Evolutionary conservation across 2,797 vertebrate genomes (phyloP).

Genomic region (Danio kyathit): DNA sequence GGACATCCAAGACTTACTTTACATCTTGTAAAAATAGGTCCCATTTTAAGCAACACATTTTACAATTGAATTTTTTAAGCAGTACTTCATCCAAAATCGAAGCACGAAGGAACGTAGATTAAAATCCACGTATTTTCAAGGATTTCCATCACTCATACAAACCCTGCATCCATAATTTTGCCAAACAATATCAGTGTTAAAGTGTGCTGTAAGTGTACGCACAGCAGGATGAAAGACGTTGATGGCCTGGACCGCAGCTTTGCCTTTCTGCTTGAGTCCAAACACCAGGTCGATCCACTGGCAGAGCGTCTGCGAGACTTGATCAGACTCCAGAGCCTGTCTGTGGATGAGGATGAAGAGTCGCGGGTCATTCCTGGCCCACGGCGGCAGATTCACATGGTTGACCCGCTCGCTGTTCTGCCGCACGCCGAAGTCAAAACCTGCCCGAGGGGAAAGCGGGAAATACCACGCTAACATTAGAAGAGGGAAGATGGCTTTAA

Average conservation of each 20-base stretch:
- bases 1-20: no score
- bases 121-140: no score
- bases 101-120: no score
- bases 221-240: conserved; percentile 99
- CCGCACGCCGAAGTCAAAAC: conserved; percentile 97
- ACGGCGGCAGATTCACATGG: conserved; percentile 95
- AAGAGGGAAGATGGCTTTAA: background rate
- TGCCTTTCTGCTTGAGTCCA: conserved; percentile 98
- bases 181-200: background rate
- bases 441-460: conserved; percentile 69
- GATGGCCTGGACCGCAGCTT: conserved; percentile 96
- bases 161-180: no score
- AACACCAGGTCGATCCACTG: conserved; percentile 99
- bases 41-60: no score
- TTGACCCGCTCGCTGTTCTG: conserved; percentile 97
- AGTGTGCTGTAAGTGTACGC: conserved; percentile 45
- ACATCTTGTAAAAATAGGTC: no score
- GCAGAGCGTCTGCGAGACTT: conserved; percentile 95
- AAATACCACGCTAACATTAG: background rate
- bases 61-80: no score
- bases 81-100: no score
- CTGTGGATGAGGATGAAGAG: conserved; percentile 96
- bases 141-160: no score
- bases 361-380: conserved; percentile 96
- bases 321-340: conserved; percentile 95